Evolutionary conservation across 2,797 vertebrate genomes (phyloP).

Genomic region (Arnoldichthys spilopterus): DNA sequence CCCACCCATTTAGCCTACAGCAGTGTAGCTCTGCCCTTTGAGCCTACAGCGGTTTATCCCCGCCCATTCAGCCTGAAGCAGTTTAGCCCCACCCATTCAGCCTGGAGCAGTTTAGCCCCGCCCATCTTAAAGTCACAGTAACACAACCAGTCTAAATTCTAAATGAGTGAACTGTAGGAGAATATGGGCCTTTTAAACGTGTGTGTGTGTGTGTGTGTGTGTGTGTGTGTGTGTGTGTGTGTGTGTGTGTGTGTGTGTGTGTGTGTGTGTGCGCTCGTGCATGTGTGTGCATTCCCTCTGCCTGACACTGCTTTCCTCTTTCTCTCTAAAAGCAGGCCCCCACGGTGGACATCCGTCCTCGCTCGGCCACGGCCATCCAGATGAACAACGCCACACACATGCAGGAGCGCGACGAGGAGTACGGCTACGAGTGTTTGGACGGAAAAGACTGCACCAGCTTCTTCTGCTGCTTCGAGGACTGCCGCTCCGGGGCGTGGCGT

Average conservation of each 20-base stretch:
- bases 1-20: neutral
- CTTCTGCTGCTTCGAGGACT: constrained; percentile 99
- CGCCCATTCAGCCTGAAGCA: no score
- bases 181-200: neutral
- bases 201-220: neutral
- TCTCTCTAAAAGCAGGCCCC: constrained; percentile 84
- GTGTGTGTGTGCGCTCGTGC: neutral
- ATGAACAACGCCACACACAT: constrained; percentile 99
- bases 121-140: no score
- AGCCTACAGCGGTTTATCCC: no score
- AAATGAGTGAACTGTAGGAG: no score
- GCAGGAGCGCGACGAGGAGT: constrained; percentile 97
- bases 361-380: constrained; percentile 96
- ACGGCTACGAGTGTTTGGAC: constrained; percentile 97
- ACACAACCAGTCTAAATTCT: no score
- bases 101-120: neutral
- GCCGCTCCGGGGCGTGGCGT: constrained; percentile 96
- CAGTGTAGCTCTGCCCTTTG: no score
- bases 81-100: no score
- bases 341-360: constrained; percentile 96
- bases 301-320: constrained; percentile 63
- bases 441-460: constrained; percentile 99
- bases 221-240: neutral
- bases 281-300: constrained; percentile 11
- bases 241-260: constrained; percentile 7